Conservation (phyloP, 2,888 invertebrate genomes). For the Lypha dubia region DNA sequence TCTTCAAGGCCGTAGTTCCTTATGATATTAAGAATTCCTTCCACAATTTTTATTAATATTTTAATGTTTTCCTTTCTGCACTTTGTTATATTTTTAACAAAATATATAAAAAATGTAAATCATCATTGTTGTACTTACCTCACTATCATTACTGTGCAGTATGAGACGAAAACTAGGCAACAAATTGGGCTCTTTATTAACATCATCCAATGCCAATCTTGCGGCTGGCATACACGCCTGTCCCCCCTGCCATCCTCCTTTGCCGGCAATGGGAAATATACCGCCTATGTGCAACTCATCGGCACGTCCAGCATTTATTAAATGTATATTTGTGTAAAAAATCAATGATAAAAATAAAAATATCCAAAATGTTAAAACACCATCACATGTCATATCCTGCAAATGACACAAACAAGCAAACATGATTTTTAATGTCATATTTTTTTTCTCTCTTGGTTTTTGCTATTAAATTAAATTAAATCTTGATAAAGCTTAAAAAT, state of each 20-base stretch:
- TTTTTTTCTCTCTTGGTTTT: neutral
- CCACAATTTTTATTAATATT: neutral
- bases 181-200: constrained; percentile 94
- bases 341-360: constrained; percentile 82
- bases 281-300: constrained; percentile 97
- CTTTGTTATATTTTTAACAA: neutral
- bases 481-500: neutral
- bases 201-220: constrained; percentile 96
- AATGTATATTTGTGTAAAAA: constrained; percentile 79
- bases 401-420: constrained; percentile 60
- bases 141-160: constrained; percentile 97
- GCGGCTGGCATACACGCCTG: constrained; percentile 99
- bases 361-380: constrained; percentile 83
- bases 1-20: neutral
- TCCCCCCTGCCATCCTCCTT: constrained; percentile 99
- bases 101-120: neutral
- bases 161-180: constrained; percentile 95
- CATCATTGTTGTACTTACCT: constrained; percentile 86
- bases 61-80: neutral
- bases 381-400: constrained; percentile 84
- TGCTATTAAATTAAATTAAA: constrained; percentile 11
- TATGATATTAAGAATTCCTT: no score
- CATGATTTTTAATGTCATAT: constrained; percentile 5
- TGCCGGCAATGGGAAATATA: constrained; percentile 98
- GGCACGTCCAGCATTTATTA: constrained; percentile 81